Conservation (phyloP, 2,888 invertebrate species). For the Cremastinae sp. region DNA sequence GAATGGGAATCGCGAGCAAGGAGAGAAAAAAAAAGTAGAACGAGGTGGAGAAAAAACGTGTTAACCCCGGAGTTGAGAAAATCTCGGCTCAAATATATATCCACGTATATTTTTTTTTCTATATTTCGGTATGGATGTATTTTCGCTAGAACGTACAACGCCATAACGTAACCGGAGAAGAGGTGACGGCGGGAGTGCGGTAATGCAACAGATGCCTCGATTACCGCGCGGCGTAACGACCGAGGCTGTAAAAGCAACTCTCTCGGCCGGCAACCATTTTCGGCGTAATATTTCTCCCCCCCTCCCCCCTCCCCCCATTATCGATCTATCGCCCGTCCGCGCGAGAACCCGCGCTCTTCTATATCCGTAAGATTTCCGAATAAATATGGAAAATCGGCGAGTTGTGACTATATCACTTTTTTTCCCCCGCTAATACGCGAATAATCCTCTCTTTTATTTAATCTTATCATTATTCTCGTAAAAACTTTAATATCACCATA, state of each 20-base stretch:
- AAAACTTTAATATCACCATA: no score
- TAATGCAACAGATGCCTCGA: conserved; percentile 48
- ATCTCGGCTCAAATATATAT: conserved; percentile 19
- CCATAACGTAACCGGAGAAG: conserved; percentile 9
- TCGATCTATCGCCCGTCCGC: conserved; percentile 48
- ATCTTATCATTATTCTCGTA: background rate
- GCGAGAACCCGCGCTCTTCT: no score
- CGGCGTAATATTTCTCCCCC: conserved; percentile 52
- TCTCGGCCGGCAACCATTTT: conserved; percentile 38
- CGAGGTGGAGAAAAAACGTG: background rate
- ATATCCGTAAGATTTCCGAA: background rate
- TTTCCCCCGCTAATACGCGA: conserved; percentile 1
- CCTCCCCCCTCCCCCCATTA: conserved; percentile 46
- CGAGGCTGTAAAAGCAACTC: conserved; percentile 33
- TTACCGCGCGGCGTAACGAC: conserved; percentile 37
- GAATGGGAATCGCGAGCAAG: background rate
- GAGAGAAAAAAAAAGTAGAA: background rate
- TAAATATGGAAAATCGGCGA: conserved; percentile 12
- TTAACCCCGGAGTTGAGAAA: conserved; percentile 10
- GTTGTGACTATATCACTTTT: background rate
- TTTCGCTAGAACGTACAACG: conserved; percentile 25
- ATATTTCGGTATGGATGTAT: conserved; percentile 1
- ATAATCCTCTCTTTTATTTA: conserved; percentile 3
- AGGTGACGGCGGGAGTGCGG: conserved; percentile 6
- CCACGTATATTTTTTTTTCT: conserved; percentile 1